phyloP scores from a whole-genome alignment of 2,797 vertebrate genomes.

The Leucoraja ocellata region DNA sequence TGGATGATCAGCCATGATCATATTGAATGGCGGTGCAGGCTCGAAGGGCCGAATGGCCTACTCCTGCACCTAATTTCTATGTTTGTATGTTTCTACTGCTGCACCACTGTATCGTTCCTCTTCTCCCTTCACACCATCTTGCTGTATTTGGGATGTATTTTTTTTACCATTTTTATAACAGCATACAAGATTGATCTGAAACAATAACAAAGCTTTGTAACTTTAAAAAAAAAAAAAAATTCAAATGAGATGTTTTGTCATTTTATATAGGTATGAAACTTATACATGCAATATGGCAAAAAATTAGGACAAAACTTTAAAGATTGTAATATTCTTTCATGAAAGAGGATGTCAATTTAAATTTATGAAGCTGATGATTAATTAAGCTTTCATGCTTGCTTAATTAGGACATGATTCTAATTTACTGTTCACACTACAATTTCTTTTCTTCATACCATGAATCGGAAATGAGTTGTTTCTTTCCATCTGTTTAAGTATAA shows the following conservation, averaged over 20 bases:
- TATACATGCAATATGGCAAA: not conserved
- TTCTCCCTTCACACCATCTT: not conserved
- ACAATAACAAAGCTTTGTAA: too few species aligned
- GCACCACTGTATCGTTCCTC: not conserved
- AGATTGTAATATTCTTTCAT: not conserved
- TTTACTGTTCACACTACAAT: not conserved
- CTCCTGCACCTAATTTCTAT: too few species aligned
- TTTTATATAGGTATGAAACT: not conserved
- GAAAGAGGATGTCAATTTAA: not conserved
- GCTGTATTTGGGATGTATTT: not conserved
- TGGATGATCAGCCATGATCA: too few species aligned
- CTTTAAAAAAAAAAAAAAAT: too few species aligned
- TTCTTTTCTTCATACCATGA: not conserved
- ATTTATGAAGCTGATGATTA: not conserved
- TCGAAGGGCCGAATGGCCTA: too few species aligned
- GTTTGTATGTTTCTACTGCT: not conserved
- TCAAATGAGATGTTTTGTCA: not conserved
- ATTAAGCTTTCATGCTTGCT: not conserved
- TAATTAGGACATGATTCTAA: slow-evolving; percentile 8
- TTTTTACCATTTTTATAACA: not conserved
- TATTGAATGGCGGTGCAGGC: too few species aligned
- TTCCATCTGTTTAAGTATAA: not conserved
- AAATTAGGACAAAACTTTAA: not conserved
- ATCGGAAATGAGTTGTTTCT: not conserved
- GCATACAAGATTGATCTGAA: not conserved